A percentile compares a stretch with the other conserved stretches of the same genome.
Evolutionary conservation across 2,888 invertebrate genomes (phyloP).

Genomic region (Phaedon cochleariae): DNA sequence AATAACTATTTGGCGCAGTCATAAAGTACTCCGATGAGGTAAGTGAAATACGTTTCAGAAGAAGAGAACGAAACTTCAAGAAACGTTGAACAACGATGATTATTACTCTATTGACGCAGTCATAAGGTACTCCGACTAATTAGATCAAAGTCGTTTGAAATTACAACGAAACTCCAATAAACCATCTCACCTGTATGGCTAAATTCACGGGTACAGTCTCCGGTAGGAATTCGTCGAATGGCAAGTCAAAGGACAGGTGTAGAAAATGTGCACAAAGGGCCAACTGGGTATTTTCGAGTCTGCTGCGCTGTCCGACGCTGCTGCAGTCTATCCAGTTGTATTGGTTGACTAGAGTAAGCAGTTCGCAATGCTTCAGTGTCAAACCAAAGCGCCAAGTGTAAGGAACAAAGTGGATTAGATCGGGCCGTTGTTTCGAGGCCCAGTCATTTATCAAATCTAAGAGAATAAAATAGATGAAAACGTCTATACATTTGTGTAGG

Average conservation of each 20-base stretch:
- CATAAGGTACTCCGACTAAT: too few relatives aligned
- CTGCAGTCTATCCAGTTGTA: slow-evolving; percentile 99
- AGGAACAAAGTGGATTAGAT: slow-evolving; percentile 93
- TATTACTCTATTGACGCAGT: too few relatives aligned
- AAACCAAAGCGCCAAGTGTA: slow-evolving; percentile 95
- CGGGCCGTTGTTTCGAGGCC: slow-evolving; percentile 92
- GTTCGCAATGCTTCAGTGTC: slow-evolving; percentile 92
- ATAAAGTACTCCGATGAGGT: too few relatives aligned
- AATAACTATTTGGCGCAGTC: too few relatives aligned
- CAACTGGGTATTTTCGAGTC: slow-evolving; percentile 86
- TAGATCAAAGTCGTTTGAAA: too few relatives aligned
- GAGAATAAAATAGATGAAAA: slow-evolving; percentile 30
- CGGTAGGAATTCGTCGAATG: slow-evolving; percentile 94
- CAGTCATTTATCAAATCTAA: slow-evolving; percentile 94
- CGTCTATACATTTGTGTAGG: too few relatives aligned
- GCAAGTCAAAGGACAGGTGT: slow-evolving; percentile 92
- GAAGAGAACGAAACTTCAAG: too few relatives aligned
- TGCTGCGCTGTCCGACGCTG: slow-evolving; percentile 79
- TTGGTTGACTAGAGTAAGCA: slow-evolving; percentile 92
- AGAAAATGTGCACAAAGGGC: slow-evolving; percentile 94
- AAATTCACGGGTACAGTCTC: slow-evolving; percentile 88
- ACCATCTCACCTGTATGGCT: slow-evolving; percentile 79
- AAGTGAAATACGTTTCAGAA: too few relatives aligned
- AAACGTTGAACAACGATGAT: too few relatives aligned
- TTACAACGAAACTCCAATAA: too few relatives aligned